Base-by-base conservation (phyloP, 2,797 vertebrate species). In the Sebastolobus altivelis region DNA sequence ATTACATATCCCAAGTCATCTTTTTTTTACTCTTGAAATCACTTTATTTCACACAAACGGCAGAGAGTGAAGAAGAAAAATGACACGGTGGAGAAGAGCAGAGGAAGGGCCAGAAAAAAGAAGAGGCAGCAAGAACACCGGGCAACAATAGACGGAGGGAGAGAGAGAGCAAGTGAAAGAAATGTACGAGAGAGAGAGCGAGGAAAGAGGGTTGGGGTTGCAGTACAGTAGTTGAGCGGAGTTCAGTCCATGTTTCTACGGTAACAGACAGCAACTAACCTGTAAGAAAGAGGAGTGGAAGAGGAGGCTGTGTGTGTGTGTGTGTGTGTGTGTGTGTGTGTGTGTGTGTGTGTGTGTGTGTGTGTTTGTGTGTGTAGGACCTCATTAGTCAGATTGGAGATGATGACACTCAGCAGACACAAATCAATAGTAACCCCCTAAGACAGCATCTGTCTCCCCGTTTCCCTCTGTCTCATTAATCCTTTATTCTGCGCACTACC, bases 361-460 rank as follows among this genome's bases (percentile, higher is more conserved):
- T 65, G 55, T 74, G 52, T 80, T 35, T 74, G 49, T 82, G 69
- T 60, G 31, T 18, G 69, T 63, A 16, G 40, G 68, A 76, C 35
- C 80, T 92, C 80, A 91, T 94, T 93, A 92, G 86, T 88, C 75
- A 69, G 79, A 89, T 85, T 86, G 80, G 78, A 67, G 82, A 88
- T 88, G 88, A 92, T 90, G 88, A 88, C 84, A 91, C 86, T 87
- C 79, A 86, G 79, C 76, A 89, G 89, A 90, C 85, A 84, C 82
- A 78, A 84, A 91, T 91, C 91, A 89, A 87, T 90, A 83, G 70
- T 75, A 88, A 89, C 75, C 85, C 76, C 27, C 71, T 60, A 74
- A 89, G 88, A 89, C 82, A 65, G 77, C 54, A 55, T 65, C 84
- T 77, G 68, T 85, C 82, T 88, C 67, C 70, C n/a, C 13, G 9